Conservation (phyloP, 2,113 vertebrate species). For the Gymnocephalus cernua region DNA sequence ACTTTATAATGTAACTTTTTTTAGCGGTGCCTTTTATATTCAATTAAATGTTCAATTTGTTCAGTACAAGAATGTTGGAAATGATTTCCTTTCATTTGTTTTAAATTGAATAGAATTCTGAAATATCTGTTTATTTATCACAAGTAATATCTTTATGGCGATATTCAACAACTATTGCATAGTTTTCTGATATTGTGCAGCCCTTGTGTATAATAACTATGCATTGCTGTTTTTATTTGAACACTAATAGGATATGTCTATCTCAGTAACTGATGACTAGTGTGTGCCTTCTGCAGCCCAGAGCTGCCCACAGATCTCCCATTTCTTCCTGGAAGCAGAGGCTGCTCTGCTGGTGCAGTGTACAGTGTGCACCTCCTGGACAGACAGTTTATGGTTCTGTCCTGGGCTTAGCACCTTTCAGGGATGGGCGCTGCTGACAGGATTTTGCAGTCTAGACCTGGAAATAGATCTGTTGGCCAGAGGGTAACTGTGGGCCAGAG, state of each 20-base stretch:
- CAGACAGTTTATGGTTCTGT: conserved; percentile 34
- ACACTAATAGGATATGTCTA: not conserved
- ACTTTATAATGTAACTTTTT: too few relatives aligned
- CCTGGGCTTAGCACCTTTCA: conserved; percentile 21
- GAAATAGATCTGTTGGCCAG: conserved; percentile 64
- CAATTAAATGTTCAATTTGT: too few relatives aligned
- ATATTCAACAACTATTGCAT: too few relatives aligned
- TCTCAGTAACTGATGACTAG: not conserved
- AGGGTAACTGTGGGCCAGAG: conserved; percentile 32
- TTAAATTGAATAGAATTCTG: too few relatives aligned
- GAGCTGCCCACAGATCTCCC: not conserved
- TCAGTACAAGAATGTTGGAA: too few relatives aligned
- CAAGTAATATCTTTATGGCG: too few relatives aligned
- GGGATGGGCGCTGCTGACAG: conserved; percentile 47
- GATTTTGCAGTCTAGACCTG: conserved; percentile 55
- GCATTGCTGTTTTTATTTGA: not conserved
- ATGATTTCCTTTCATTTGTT: too few relatives aligned
- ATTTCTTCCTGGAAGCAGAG: not conserved
- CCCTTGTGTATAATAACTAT: not conserved
- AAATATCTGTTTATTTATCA: too few relatives aligned
- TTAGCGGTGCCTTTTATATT: too few relatives aligned
- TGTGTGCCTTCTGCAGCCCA: not conserved
- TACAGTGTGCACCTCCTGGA: not conserved
- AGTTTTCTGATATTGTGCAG: too few relatives aligned
- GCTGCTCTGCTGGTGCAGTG: not conserved